phyloP scores from a whole-genome alignment of 2,113 vertebrate genomes.

The Hiodon alosoides region DNA sequence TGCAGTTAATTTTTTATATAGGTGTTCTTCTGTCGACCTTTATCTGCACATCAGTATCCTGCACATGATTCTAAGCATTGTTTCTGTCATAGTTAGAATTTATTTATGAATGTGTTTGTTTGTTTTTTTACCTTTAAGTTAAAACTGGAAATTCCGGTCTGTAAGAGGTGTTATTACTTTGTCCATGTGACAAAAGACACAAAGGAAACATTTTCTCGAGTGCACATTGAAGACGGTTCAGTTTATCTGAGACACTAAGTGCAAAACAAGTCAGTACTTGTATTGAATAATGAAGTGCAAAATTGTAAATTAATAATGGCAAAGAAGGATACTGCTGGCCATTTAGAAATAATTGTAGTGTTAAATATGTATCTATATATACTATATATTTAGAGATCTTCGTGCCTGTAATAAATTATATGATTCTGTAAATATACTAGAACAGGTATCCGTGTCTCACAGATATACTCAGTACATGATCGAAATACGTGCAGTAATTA shows the following conservation, averaged over 20 bases:
- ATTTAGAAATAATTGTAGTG: constrained; percentile 7
- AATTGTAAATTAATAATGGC: constrained; percentile 1
- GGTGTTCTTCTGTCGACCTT: neutral
- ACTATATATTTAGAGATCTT: constrained; percentile 6
- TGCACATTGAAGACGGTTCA: neutral
- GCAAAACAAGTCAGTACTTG: neutral
- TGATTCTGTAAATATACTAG: constrained; percentile 20
- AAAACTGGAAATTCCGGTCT: neutral
- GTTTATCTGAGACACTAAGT: neutral
- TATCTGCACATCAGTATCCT: neutral
- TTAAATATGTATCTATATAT: constrained; percentile 14
- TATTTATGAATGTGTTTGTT: no score
- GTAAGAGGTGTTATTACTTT: no score
- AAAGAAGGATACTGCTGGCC: neutral
- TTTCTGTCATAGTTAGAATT: neutral
- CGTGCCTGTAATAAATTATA: constrained; percentile 11
- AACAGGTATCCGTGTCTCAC: constrained; percentile 21
- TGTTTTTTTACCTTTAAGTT: neutral
- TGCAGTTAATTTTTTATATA: neutral
- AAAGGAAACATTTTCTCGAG: neutral
- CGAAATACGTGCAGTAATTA: constrained; percentile 20
- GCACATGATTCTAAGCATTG: constrained; percentile 3
- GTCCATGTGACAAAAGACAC: neutral
- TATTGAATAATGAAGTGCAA: neutral
- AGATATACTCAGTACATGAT: constrained; percentile 24